phyloP scores from a whole-genome alignment of 2,888 invertebrate genomes.

The Caradrina clavipalpis region DNA sequence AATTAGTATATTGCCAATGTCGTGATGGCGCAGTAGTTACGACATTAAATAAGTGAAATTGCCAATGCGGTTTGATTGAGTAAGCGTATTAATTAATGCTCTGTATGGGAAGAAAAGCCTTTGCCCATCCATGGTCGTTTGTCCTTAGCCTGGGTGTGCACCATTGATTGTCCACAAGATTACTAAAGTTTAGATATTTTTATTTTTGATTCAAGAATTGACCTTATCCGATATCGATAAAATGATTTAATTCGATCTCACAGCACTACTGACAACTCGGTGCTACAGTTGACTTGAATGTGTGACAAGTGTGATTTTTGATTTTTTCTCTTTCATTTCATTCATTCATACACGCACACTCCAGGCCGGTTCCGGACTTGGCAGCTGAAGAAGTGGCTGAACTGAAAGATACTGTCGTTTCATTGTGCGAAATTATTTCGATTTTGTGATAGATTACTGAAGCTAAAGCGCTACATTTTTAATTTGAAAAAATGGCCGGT shows the following conservation, averaged over 20 bases:
- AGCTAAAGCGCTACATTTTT: slow-evolving; percentile 58
- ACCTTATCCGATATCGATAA: background rate
- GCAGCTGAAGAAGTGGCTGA: slow-evolving; percentile 5
- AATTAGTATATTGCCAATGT: too few relatives aligned
- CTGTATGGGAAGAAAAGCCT: too few relatives aligned
- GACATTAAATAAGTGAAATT: too few relatives aligned
- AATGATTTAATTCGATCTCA: background rate
- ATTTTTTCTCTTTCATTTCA: background rate
- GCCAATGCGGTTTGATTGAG: too few relatives aligned
- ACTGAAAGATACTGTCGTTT: slow-evolving; percentile 11
- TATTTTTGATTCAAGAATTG: too few relatives aligned
- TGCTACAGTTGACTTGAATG: background rate
- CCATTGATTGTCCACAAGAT: too few relatives aligned
- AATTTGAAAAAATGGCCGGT: slow-evolving; percentile 75
- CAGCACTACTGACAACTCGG: slow-evolving; percentile 11
- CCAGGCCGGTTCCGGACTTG: slow-evolving; percentile 23
- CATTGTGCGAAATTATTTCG: slow-evolving; percentile 32
- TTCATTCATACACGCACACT: slow-evolving; percentile 24
- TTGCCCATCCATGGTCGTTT: too few relatives aligned
- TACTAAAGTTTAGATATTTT: too few relatives aligned
- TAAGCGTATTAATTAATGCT: too few relatives aligned
- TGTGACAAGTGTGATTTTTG: background rate
- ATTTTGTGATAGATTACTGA: slow-evolving; percentile 31
- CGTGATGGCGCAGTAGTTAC: too few relatives aligned
- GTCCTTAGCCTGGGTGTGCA: too few relatives aligned